Evolutionary conservation across 2,888 invertebrate genomes (phyloP), one percentile per base, ranked within the genome.

Genomic region (Cryptus armator): DNA sequence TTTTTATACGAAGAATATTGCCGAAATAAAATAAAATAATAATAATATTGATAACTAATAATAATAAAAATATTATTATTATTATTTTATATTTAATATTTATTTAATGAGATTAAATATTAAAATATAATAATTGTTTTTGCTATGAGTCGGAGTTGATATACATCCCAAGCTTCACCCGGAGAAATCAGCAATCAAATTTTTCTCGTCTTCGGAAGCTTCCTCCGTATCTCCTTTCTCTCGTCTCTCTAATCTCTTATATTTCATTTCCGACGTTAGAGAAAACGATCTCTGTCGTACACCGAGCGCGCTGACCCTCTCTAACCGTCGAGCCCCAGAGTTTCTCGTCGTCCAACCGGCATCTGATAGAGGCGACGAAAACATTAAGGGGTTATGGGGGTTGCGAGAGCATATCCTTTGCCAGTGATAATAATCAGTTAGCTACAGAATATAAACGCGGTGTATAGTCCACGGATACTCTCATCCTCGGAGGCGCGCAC

Each of bases 281-380:
- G 37, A 37, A 70, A 53, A 66, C 12, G 70, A 70, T 83, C 64
- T 10, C 59, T 7, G 10, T 64, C 24, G 70, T 62, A 53, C 64
- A 37, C 66, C 37, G 75, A 7, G 9, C 37, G 24, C 51, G 9
- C 12, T 48, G 53, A 24, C 16, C 16, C 51, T 51, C 51, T 53
- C 29, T 9, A 46, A 48, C 48, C 66, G 19, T 44, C 59, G 76
- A 37, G 77, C 44, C 32, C 44, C 37, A 19, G 46, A 44, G 53
- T 59, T 76, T 84, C 53, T 44, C 67, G 46, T 67, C 77, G 53
- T 68, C 71, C 67, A 19, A 70, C 56, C 77, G 78, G 78, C 53
- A 91, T 90, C 92, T 91, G 91, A 92, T 92, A 90, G 87, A 90
- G 90, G 90, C 90, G 92, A 91, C 90, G 91, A 92, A 91, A 91